Evolutionary conservation across 2,888 invertebrate genomes (phyloP), one percentile per base, ranked within the genome.

Genomic region (Ophraella communa): DNA sequence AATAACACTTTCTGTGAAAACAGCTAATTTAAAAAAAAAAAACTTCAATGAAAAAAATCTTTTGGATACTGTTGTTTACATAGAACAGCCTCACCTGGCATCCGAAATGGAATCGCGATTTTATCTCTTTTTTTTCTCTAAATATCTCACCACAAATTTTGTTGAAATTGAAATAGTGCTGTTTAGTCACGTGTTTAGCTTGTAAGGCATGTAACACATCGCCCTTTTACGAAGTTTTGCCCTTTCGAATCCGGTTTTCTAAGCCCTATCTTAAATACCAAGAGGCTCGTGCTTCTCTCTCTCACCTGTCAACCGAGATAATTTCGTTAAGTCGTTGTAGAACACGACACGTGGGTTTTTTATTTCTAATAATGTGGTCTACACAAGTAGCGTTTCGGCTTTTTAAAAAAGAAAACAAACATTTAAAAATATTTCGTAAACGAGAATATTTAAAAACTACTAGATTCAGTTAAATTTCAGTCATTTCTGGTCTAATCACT

Each of bases 301-400:
- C n/a, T 49, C 49, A 58, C 57, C 57, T 58, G 57, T 58, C 57
- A 49, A 44, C 11, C 14, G 47, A 21, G 44, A 45, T 56, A 44
- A 56, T 56, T 33, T 42, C 5, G 30, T 45, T 21, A 8, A 45
- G 14, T n/a, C 7, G n/a, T 4, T 20, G 27, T 14, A 14, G 14
- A 23, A 49, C 24, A 49, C 17, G 49, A 27, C 49, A 24, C 14
- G 49, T 23, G 49, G 49, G 11, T 27, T 35, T n/a, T n/a, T 35
- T 39, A 14, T 35, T 14, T n/a, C 8, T 4, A 7, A 1, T 39
- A 39, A 39, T n/a, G 1, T 17, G 0, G 35, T 39, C n/a, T n/a
- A 7, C 2, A 30, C 30, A 30, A 30, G 8, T 2, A 0, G 30
- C 35, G 35, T 39, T 39, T 35, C 14, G 1, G 14, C 14, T n/a